These are phyloP conservation scores for Actenoides hombroni DNA, from an alignment of 2,113 vertebrate species.

Conservation along the genomic window DNA sequence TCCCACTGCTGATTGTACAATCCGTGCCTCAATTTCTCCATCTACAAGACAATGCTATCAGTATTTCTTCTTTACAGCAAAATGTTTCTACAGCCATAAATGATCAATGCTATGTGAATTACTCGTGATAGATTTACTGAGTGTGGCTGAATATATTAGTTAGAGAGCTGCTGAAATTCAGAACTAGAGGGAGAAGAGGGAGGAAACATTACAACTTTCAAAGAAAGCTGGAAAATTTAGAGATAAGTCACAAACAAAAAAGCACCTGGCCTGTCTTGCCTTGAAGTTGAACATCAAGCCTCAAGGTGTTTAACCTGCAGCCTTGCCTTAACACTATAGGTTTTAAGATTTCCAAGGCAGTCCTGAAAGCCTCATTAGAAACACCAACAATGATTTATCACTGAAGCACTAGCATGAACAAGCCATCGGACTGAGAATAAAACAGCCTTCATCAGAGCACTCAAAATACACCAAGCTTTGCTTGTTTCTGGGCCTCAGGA, in stretches of 20 bases:
- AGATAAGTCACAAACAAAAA: background rate
- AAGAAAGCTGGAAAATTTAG: background rate
- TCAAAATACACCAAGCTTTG: background rate
- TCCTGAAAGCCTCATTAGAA: slow-evolving; percentile 12
- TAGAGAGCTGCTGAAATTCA: background rate
- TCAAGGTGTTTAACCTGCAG: background rate
- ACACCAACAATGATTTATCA: slow-evolving; percentile 6
- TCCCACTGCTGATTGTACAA: background rate
- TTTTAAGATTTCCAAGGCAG: slow-evolving; percentile 4
- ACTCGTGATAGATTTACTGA: background rate
- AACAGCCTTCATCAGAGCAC: background rate
- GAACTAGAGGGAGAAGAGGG: background rate
- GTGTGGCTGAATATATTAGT: background rate
- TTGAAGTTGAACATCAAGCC: background rate
- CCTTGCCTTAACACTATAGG: background rate
- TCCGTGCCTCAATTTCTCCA: background rate
- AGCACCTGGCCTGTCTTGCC: background rate
- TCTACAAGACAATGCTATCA: background rate
- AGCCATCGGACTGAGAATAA: background rate
- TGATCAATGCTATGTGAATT: background rate
- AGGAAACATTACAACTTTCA: background rate
- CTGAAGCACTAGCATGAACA: background rate
- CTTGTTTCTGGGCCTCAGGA: background rate
- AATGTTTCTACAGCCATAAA: background rate
- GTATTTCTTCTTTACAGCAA: background rate